Evolutionary conservation across 2,113 vertebrate genomes (phyloP).

Genomic region (Neogobius melanostomus): DNA sequence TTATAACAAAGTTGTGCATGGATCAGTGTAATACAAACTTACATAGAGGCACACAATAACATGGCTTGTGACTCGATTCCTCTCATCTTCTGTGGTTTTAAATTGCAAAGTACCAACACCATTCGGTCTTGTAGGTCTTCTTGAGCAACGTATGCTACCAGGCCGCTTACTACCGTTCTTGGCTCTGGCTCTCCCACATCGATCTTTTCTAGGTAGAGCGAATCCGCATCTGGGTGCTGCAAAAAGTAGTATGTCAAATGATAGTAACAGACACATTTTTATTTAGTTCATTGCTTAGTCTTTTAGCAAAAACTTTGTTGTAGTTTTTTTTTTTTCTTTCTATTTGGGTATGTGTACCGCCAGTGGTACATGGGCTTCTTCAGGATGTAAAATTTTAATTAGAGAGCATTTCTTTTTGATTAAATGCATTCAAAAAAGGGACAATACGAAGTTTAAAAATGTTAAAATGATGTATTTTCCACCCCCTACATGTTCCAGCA

Average conservation of each 20-base stretch:
- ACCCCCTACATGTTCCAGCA: too few relatives aligned
- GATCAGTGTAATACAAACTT: constrained; percentile 45
- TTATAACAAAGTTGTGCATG: neutral
- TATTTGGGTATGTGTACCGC: too few relatives aligned
- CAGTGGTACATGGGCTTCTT: too few relatives aligned
- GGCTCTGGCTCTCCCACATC: constrained; percentile 89
- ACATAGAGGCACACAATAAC: constrained; percentile 92
- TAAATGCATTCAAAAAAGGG: too few relatives aligned
- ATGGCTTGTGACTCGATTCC: constrained; percentile 96
- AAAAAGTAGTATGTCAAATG: neutral
- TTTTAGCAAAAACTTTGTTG: too few relatives aligned
- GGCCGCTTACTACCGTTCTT: constrained; percentile 91
- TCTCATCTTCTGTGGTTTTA: constrained; percentile 96
- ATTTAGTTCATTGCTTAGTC: too few relatives aligned
- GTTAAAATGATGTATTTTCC: too few relatives aligned
- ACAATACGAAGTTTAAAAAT: too few relatives aligned
- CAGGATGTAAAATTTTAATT: too few relatives aligned
- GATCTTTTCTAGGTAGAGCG: constrained; percentile 91
- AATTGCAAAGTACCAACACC: constrained; percentile 91
- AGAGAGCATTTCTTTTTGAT: too few relatives aligned
- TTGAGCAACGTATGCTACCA: constrained; percentile 86
- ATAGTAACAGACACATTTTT: too few relatives aligned
- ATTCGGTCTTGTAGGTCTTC: constrained; percentile 87
- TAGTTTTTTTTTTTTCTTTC: too few relatives aligned
- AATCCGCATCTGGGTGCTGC: constrained; percentile 93